Percentiles rank a stretch among this genome's conserved stretches.
Evolutionary conservation across 2,888 invertebrate genomes (phyloP).

Genomic region (Macrosiphum euphorbiae): DNA sequence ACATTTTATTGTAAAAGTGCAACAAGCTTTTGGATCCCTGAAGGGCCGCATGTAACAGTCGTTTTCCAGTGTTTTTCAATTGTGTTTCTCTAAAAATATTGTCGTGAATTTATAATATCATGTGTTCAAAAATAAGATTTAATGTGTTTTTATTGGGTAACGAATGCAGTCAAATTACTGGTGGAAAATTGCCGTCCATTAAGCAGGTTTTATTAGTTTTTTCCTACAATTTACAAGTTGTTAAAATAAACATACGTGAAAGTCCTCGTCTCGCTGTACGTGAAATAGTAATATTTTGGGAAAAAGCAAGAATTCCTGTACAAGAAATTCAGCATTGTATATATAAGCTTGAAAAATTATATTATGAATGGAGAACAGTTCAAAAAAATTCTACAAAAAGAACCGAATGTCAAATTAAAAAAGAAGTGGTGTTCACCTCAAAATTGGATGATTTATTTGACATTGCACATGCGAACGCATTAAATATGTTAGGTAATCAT

Average conservation of each 20-base stretch:
- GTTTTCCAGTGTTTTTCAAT: neutral
- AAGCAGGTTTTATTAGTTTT: neutral
- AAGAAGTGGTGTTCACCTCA: neutral
- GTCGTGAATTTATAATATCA: neutral
- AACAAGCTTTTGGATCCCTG: no score
- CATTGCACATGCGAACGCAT: no score
- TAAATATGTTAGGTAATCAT: no score
- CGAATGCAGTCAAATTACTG: neutral
- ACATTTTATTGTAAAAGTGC: no score
- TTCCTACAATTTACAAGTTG: neutral
- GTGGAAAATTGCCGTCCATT: neutral
- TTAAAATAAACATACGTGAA: conserved; percentile 24
- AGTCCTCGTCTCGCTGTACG: conserved; percentile 5
- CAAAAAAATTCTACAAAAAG: neutral
- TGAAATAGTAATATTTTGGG: conserved; percentile 27
- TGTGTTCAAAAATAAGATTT: conserved; percentile 11
- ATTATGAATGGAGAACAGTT: neutral
- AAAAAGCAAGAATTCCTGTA: conserved; percentile 1
- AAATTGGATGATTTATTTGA: neutral
- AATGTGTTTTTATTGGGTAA: conserved; percentile 14
- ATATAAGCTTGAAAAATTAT: neutral
- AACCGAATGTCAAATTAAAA: neutral
- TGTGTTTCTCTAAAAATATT: neutral
- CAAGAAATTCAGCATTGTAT: neutral
- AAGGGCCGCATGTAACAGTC: no score